phyloP scores from a whole-genome alignment of 1,140 invertebrate species.

The Pogonomyrmex californicus region DNA sequence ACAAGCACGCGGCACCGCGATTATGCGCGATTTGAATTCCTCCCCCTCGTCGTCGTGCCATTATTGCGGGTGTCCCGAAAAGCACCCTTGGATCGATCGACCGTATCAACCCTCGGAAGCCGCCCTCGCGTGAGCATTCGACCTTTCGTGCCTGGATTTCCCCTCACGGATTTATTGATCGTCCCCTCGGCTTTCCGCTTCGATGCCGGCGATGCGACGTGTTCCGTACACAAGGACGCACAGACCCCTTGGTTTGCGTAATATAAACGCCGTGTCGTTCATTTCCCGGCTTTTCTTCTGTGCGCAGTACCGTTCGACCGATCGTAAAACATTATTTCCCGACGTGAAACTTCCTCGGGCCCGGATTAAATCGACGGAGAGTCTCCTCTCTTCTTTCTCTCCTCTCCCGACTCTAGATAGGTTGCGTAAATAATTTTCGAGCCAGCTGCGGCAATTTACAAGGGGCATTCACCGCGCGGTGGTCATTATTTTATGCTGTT shows the following conservation, averaged over 20 bases:
- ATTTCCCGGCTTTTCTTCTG: constrained; percentile 35
- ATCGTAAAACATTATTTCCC: constrained; percentile 53
- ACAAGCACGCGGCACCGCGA: constrained; percentile 17
- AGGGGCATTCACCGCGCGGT: constrained; percentile 31
- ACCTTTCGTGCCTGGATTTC: constrained; percentile 69
- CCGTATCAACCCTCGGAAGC: constrained; percentile 68
- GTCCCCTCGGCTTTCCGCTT: constrained; percentile 59
- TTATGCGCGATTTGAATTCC: constrained; percentile 31
- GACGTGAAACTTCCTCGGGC: constrained; percentile 41
- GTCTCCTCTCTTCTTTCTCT: background rate
- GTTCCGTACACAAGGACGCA: background rate
- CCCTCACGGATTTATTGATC: constrained; percentile 71
- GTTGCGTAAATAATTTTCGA: constrained; percentile 53
- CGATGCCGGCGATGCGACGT: constrained; percentile 44
- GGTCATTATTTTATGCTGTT: constrained; percentile 26
- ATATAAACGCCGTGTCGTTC: constrained; percentile 37
- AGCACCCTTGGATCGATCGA: constrained; percentile 69
- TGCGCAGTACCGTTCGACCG: constrained; percentile 3
- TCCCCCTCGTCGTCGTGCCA: constrained; percentile 3
- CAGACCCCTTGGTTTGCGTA: constrained; percentile 16
- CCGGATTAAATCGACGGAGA: constrained; percentile 31
- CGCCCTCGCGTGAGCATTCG: constrained; percentile 70
- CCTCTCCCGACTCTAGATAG: constrained; percentile 23
- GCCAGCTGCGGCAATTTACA: constrained; percentile 30
- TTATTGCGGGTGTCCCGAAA: constrained; percentile 52